Evolutionary conservation across 92 coral and sea anemone genomes (phyloP).

Genomic region (Diadumene lineata): DNA sequence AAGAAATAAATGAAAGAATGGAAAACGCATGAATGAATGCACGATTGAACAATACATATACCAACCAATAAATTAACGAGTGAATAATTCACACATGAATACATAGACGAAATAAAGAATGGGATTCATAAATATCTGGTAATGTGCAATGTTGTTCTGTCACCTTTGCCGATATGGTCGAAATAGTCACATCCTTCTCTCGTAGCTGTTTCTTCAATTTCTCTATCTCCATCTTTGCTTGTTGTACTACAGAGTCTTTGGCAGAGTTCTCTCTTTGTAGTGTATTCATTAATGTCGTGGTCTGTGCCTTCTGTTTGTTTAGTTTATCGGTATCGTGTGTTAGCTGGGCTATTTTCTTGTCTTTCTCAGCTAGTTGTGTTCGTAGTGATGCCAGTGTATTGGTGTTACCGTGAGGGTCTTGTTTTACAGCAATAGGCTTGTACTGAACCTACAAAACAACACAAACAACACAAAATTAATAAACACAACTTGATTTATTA

Average conservation of each 20-base stretch:
- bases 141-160: neutral
- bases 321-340: conserved; percentile 70
- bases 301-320: conserved; percentile 81
- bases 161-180: conserved; percentile 85
- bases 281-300: conserved; percentile 77
- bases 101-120: too few relatives aligned
- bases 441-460: conserved; percentile 1
- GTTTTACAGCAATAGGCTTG: conserved; percentile 20
- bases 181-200: conserved; percentile 77
- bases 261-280: conserved; percentile 90
- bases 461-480: too few relatives aligned
- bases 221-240: conserved; percentile 72
- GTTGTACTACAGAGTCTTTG: conserved; percentile 83
- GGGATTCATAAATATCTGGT: too few relatives aligned
- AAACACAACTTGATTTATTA: too few relatives aligned
- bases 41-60: neutral
- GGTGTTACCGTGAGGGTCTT: conserved; percentile 65
- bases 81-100: neutral
- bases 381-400: conserved; percentile 80
- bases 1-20: neutral
- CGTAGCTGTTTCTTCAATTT: conserved; percentile 79
- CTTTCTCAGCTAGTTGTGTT: conserved; percentile 85
- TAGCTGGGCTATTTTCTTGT: conserved; percentile 71
- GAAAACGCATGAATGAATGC: neutral
- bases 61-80: neutral